Evolutionary conservation across 2,797 vertebrate genomes (phyloP).

Genomic region (Sternotherus odoratus): DNA sequence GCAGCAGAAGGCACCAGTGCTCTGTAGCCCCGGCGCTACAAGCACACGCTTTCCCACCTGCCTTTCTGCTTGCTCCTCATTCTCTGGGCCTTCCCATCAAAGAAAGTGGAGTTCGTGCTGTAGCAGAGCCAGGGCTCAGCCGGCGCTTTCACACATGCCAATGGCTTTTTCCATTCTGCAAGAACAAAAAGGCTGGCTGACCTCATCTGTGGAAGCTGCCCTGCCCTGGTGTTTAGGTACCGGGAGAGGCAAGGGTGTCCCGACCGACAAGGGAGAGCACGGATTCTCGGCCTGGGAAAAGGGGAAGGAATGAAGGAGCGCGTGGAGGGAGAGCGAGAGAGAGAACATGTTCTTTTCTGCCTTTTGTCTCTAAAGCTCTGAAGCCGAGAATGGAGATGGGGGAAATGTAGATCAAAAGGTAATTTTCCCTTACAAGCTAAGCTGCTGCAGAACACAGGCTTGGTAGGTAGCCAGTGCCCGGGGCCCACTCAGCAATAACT

Average conservation of each 20-base stretch:
- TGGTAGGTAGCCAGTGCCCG: constrained; percentile 6
- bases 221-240: background rate
- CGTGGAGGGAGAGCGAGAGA: background rate
- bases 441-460: constrained; percentile 24
- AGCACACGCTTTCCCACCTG: background rate
- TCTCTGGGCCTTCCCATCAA: background rate
- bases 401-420: constrained; percentile 66
- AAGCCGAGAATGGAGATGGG: constrained; percentile 27
- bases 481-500: constrained; percentile 46
- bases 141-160: accelerated
- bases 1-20: background rate
- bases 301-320: background rate
- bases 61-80: background rate
- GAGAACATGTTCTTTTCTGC: constrained; percentile 26
- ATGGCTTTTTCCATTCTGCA: background rate
- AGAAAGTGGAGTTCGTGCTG: background rate
- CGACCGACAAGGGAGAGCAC: accelerated
- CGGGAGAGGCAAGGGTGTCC: background rate
- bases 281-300: background rate
- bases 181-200: background rate
- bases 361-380: constrained; percentile 43
- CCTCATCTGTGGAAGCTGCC: accelerated
- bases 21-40: background rate
- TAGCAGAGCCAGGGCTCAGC: background rate
- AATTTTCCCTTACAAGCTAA: constrained; percentile 68